Conservation (phyloP, 1,140 invertebrate genomes). For the Mylabris phalerata region DNA sequence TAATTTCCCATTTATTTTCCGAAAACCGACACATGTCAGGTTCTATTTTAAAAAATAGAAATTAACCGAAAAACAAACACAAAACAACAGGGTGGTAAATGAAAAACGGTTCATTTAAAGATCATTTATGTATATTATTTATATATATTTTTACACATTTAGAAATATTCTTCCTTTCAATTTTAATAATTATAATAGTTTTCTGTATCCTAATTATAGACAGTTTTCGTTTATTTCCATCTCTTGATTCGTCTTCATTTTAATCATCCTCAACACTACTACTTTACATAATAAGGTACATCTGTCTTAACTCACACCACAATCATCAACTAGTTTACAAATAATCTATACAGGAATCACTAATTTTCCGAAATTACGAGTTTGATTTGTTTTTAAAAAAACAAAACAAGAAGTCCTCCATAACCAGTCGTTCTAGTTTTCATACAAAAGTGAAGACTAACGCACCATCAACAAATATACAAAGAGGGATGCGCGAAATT, state of each 20-base stretch:
- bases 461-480: constrained; percentile 17
- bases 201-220: constrained; percentile 27
- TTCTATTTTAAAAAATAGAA: too few relatives aligned
- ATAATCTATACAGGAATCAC: constrained; percentile 34
- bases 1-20: too few relatives aligned
- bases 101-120: too few relatives aligned
- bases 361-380: constrained; percentile 12
- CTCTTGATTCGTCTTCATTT: constrained; percentile 31
- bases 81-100: too few relatives aligned
- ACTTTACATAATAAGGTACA: constrained; percentile 40
- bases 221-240: constrained; percentile 30
- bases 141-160: constrained; percentile 38
- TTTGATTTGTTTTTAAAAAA: background rate
- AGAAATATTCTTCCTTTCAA: constrained; percentile 33
- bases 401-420: background rate
- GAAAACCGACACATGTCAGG: too few relatives aligned
- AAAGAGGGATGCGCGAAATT: background rate
- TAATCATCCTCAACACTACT: constrained; percentile 6
- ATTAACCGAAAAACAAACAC: too few relatives aligned
- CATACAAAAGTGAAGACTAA: constrained; percentile 13
- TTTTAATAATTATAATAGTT: constrained; percentile 29
- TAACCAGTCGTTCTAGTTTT: too few relatives aligned
- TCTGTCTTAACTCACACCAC: constrained; percentile 29
- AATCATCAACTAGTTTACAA: constrained; percentile 32
- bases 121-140: constrained; percentile 21